Evolutionary conservation across 2,888 invertebrate species (phyloP).

Genomic region (Drepanosiphum platanoidis): DNA sequence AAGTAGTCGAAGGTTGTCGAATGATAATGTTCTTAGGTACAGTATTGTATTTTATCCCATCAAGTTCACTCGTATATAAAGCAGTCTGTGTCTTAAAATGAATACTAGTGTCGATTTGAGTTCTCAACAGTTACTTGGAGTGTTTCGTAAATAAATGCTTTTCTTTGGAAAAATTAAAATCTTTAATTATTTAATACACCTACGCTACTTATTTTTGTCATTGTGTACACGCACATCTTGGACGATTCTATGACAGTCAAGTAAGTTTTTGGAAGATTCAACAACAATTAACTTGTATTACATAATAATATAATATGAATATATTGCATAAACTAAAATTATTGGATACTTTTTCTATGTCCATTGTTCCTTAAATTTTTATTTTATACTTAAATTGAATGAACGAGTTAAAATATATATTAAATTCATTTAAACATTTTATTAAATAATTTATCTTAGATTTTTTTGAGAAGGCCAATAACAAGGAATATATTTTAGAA

Average conservation of each 20-base stretch:
- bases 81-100: neutral
- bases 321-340: neutral
- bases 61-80: conserved; percentile 47
- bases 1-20: conserved; percentile 61
- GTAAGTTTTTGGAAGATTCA: conserved; percentile 21
- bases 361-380: too few relatives aligned
- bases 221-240: neutral
- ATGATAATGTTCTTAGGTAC: conserved; percentile 59
- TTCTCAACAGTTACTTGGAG: neutral
- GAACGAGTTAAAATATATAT: too few relatives aligned
- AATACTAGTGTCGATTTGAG: conserved; percentile 24
- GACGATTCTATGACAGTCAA: neutral
- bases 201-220: neutral
- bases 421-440: too few relatives aligned
- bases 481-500: too few relatives aligned
- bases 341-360: too few relatives aligned
- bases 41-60: conserved; percentile 51
- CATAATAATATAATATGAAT: neutral
- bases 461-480: too few relatives aligned
- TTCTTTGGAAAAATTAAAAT: neutral
- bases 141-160: neutral
- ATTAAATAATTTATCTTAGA: too few relatives aligned
- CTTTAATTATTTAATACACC: neutral
- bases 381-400: too few relatives aligned
- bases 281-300: neutral